Conservation (phyloP, 1,140 invertebrate species). For the Neocloeon triangulifer region DNA sequence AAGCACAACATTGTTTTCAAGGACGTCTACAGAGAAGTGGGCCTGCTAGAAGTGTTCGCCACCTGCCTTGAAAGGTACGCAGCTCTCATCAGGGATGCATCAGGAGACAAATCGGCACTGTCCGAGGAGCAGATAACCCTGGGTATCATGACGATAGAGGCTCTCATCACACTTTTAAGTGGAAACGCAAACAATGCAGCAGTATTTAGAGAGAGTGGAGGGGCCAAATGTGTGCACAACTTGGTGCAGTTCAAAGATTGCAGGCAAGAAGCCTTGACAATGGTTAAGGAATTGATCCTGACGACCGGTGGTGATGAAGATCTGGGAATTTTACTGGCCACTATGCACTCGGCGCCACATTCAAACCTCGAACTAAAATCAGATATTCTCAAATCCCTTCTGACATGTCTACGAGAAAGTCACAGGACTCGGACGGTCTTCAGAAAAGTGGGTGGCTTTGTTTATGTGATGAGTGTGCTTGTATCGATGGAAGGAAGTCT, state of each 20-base stretch:
- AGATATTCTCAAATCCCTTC: constrained; percentile 70
- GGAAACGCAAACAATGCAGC: constrained; percentile 71
- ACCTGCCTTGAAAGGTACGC: constrained; percentile 77
- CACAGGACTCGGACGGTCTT: constrained; percentile 92
- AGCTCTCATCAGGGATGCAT: constrained; percentile 52
- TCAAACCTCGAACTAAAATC: constrained; percentile 63
- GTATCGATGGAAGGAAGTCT: constrained; percentile 79
- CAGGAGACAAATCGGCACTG: no score
- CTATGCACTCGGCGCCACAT: constrained; percentile 69
- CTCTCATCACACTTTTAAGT: constrained; percentile 53
- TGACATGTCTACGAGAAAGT: constrained; percentile 76
- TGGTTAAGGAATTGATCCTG: constrained; percentile 68
- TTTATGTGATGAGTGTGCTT: constrained; percentile 89
- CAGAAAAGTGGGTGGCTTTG: constrained; percentile 85
- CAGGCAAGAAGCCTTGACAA: constrained; percentile 52
- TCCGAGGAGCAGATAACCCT: constrained; percentile 54
- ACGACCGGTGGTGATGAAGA: constrained; percentile 86
- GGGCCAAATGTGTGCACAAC: constrained; percentile 73
- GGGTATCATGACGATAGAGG: constrained; percentile 71
- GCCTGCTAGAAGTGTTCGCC: constrained; percentile 89
- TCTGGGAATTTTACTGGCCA: constrained; percentile 72
- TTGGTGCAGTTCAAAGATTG: constrained; percentile 71
- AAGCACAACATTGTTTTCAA: constrained; percentile 81
- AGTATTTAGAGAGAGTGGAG: constrained; percentile 80
- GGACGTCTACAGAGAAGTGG: constrained; percentile 95